Conservation (phyloP, 2,797 vertebrate species). For the Geotrypetes seraphini region DNA sequence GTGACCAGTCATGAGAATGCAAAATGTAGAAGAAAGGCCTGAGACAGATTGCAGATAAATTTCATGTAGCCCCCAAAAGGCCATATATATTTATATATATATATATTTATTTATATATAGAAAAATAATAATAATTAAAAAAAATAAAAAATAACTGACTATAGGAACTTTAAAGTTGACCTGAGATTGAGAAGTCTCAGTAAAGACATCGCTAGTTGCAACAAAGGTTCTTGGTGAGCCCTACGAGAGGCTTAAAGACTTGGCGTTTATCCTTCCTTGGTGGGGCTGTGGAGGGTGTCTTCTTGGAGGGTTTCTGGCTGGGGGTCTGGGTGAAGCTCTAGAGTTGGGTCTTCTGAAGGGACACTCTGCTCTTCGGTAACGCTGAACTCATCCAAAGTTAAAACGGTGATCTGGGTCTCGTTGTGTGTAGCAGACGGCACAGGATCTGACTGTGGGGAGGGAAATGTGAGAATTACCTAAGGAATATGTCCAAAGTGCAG, state of each 20-base stretch:
- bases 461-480: neutral
- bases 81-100: conserved; percentile 25
- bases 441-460: conserved; percentile 42
- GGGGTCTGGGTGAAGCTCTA: too few relatives aligned
- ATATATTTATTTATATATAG: too few relatives aligned
- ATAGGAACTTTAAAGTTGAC: conserved; percentile 59
- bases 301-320: too few relatives aligned
- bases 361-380: conserved; percentile 64
- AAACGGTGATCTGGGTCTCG: conserved; percentile 65
- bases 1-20: neutral
- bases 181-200: conserved; percentile 71
- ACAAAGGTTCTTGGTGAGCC: conserved; percentile 27
- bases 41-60: conserved; percentile 19
- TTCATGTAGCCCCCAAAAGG: conserved; percentile 30
- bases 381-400: conserved; percentile 67
- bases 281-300: neutral
- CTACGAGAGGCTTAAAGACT: conserved; percentile 38
- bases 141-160: conserved; percentile 37
- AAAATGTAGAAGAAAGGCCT: neutral
- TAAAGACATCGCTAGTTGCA: conserved; percentile 38
- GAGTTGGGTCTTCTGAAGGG: too few relatives aligned
- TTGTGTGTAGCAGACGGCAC: conserved; percentile 32
- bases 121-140: conserved; percentile 51
- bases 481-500: neutral
- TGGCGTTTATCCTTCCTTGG: conserved; percentile 58